phyloP scores from a whole-genome alignment of 2,888 invertebrate species.

The Galerucella calmariensis region DNA sequence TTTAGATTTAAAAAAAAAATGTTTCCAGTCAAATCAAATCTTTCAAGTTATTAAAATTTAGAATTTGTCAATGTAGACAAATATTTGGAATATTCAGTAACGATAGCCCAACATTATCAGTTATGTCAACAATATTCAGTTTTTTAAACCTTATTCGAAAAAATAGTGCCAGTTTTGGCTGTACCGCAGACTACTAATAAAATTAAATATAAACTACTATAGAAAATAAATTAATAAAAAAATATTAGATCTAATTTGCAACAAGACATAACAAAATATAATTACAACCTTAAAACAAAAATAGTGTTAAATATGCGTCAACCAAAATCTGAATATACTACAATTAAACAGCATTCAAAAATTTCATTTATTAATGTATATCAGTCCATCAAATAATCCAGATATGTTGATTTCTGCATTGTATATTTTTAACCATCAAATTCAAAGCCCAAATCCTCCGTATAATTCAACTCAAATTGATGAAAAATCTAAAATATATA shows the following conservation, averaged over 20 bases:
- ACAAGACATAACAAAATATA: not conserved
- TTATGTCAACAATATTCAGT: not conserved
- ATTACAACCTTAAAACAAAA: constrained; percentile 1
- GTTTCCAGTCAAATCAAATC: not conserved
- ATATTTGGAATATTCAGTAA: no score
- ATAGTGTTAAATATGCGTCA: constrained; percentile 12
- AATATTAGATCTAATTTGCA: constrained; percentile 3
- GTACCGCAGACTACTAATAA: not conserved
- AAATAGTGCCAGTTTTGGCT: not conserved
- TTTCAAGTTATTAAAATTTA: not conserved
- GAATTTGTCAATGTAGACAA: no score
- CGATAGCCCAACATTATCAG: not conserved
- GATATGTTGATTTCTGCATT: constrained; percentile 1
- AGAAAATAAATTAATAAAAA: not conserved
- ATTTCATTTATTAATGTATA: constrained; percentile 17
- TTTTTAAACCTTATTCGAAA: not conserved
- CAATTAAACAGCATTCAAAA: constrained; percentile 25
- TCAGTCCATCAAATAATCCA: constrained; percentile 25
- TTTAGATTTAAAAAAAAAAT: not conserved
- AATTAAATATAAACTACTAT: not conserved
- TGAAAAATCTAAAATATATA: not conserved
- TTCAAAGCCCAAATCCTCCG: constrained; percentile 1
- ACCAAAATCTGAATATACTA: constrained; percentile 22
- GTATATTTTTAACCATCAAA: constrained; percentile 22
- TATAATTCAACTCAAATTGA: not conserved